phyloP scores from a whole-genome alignment of 37 sponge, comb jelly and placozoan species.

The Eunapius fragilis region DNA sequence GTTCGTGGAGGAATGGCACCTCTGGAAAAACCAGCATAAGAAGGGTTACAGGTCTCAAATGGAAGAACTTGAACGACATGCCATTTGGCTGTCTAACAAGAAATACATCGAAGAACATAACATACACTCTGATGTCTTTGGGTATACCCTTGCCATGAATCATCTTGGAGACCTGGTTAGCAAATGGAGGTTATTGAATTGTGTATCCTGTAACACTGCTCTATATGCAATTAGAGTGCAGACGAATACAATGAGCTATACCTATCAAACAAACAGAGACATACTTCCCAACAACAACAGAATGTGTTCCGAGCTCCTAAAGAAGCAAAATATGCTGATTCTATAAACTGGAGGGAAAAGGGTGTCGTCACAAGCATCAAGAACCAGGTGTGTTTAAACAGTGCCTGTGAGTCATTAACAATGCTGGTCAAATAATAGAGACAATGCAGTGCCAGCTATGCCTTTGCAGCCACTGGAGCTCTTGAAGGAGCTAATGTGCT shows the following conservation, averaged over 20 bases:
- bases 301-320: constrained; percentile 10
- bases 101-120: constrained; percentile 77
- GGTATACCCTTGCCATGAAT: constrained; percentile 79
- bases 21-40: constrained; percentile 56
- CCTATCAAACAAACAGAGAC: neutral
- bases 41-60: constrained; percentile 36
- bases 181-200: neutral
- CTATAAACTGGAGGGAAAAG: constrained; percentile 39
- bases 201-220: neutral
- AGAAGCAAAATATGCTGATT: constrained; percentile 4
- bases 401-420: neutral
- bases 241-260: constrained; percentile 31
- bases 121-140: constrained; percentile 53
- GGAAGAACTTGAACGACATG: constrained; percentile 50
- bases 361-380: constrained; percentile 72
- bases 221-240: constrained; percentile 31
- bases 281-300: neutral
- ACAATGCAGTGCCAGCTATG: constrained; percentile 63
- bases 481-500: constrained; percentile 65
- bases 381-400: constrained; percentile 39
- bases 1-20: constrained; percentile 53
- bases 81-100: constrained; percentile 68
- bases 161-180: constrained; percentile 76
- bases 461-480: constrained; percentile 63
- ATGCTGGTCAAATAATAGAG: too few species aligned